phyloP scores from a whole-genome alignment of 1,140 invertebrate species.

The Mesaphorura yosii region DNA sequence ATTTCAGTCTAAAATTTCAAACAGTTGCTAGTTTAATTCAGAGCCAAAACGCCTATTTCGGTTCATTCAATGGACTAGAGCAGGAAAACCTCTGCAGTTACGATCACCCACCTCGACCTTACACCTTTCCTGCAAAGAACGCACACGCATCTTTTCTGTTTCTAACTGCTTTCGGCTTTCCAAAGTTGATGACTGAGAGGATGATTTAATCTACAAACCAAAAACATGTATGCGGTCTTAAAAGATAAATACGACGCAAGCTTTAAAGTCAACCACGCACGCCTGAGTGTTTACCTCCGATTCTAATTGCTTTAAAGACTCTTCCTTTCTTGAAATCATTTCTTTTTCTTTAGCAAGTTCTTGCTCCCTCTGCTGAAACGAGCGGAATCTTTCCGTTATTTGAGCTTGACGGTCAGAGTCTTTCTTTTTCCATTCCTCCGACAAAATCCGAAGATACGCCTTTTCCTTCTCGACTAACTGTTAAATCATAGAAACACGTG shows the following conservation, averaged over 20 bases:
- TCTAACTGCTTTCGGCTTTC: too few relatives aligned
- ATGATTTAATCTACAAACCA: too few relatives aligned
- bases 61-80: too few relatives aligned
- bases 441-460: slow-evolving; percentile 13
- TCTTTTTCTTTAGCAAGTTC: not conserved
- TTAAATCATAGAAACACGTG: slow-evolving; percentile 4
- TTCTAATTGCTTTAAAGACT: not conserved
- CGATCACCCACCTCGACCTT: too few relatives aligned
- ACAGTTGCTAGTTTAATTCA: not conserved
- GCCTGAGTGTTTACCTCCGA: not conserved
- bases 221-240: too few relatives aligned
- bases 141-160: too few relatives aligned
- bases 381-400: not conserved
- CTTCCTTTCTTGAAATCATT: not conserved
- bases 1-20: not conserved
- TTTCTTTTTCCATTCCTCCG: slow-evolving; percentile 6
- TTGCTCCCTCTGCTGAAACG: not conserved
- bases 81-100: too few relatives aligned
- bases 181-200: too few relatives aligned
- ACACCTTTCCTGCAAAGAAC: too few relatives aligned
- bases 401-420: slow-evolving; percentile 6
- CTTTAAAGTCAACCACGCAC: too few relatives aligned
- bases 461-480: slow-evolving; percentile 12
- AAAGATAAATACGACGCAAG: too few relatives aligned
- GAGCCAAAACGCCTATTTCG: not conserved